Evolutionary conservation across 2,888 invertebrate species (phyloP), one percentile per base, ranked within the genome.

Genomic region (Listrodromus nycthemerus): DNA sequence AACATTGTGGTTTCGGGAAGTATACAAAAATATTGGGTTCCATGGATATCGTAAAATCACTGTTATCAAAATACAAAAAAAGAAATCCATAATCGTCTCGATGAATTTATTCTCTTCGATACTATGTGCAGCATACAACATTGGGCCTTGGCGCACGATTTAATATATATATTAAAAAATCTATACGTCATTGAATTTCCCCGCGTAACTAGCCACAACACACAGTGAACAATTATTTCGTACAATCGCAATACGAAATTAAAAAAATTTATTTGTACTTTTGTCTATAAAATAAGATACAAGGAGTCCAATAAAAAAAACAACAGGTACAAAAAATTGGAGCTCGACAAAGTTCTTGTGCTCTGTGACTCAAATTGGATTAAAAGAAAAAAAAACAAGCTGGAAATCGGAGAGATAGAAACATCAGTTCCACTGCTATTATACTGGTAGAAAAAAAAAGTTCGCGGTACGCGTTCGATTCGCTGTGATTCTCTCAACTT

Each of bases 391-490:
- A 33, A 10, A 16, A 30, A 8, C 45, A 37, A 77, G n/a, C 50
- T 13, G 10, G 50, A 65, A 75, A 65, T 65, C 21, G 65, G 50
- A 37, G 48, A 13, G 37, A 50, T 61, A 63, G 73, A 78, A 69
- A 78, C 78, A 45, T 82, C 74, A 45, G 69, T 82, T 82, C 70
- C 55, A 52, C 63, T 21, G 70, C 65, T 50, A 71, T 83, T 74
- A 71, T 70, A 55, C 41, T 16, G 37, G 10, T 65, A 52, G 65
- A 83, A 61, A 83, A 61, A 61, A 75, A 83, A 83, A 83, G 55
- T 70, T 65, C 70, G 55, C 78, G 16, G 82, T 48, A 79, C 65
- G 70, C 66, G 83, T 83, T 79, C 75, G 79, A 83, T 79, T 71
- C 70, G 70, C 48, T 41, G 73, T 45, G 48, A 19, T 48, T 63